Evolutionary conservation across 2,113 vertebrate species (phyloP).

Genomic region (Tor tambroides): DNA sequence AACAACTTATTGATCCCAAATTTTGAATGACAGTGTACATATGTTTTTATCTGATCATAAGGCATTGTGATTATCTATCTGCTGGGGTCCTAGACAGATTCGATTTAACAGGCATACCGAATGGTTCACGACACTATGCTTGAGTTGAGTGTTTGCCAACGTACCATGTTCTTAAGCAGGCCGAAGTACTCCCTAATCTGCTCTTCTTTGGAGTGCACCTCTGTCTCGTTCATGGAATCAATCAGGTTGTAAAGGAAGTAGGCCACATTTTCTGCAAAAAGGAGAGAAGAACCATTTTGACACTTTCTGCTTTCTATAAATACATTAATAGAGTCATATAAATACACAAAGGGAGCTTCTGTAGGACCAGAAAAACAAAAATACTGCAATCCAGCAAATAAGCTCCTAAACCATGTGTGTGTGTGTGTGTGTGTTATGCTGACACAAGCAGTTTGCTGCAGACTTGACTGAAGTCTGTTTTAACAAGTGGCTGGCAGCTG

Average conservation of each 20-base stretch:
- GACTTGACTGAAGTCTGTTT: slow-evolving; percentile 62
- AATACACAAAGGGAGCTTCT: slow-evolving; percentile 11
- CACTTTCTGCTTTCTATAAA: slow-evolving; percentile 5
- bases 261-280: slow-evolving; percentile 79
- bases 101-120: background rate
- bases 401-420: background rate
- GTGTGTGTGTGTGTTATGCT: slow-evolving; percentile 59
- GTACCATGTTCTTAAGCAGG: slow-evolving; percentile 87
- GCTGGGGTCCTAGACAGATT: background rate
- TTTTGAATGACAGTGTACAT: background rate
- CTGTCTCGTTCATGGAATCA: slow-evolving; percentile 82
- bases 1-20: background rate
- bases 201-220: slow-evolving; percentile 85
- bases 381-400: slow-evolving; percentile 4
- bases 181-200: slow-evolving; percentile 87
- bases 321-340: slow-evolving; percentile 36
- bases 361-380: slow-evolving; percentile 43
- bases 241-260: slow-evolving; percentile 94
- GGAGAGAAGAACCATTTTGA: slow-evolving; percentile 2
- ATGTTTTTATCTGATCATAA: background rate
- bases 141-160: slow-evolving; percentile 9
- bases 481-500: slow-evolving; percentile 62
- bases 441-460: slow-evolving; percentile 65
- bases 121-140: background rate
- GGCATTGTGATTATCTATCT: background rate